These are phyloP conservation scores for Malurus melanocephalus DNA, from an alignment of 2,113 vertebrate genomes.

Conservation along the genomic window DNA sequence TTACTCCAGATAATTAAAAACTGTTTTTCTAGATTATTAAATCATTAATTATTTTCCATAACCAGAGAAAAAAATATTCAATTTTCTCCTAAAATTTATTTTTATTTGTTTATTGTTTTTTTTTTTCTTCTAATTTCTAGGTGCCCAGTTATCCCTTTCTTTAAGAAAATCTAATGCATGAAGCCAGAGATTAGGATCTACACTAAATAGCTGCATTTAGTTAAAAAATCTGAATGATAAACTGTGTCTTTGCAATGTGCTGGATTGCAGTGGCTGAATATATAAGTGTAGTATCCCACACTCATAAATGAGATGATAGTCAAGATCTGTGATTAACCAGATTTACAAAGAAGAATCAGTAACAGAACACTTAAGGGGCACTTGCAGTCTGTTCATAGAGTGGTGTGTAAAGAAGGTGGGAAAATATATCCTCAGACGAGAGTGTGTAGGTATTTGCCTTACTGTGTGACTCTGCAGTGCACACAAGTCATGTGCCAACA, in stretches of 20 bases:
- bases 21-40: neutral
- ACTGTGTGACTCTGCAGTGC: neutral
- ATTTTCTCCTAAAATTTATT: neutral
- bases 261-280: neutral
- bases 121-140: neutral
- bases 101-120: neutral
- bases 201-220: neutral
- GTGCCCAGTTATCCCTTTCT: neutral
- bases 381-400: neutral
- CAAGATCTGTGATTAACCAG: neutral
- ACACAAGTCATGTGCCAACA: neutral
- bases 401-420: neutral
- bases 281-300: neutral
- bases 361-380: neutral
- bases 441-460: neutral
- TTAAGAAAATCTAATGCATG: neutral
- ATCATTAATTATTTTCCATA: neutral
- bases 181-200: neutral
- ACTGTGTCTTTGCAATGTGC: neutral
- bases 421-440: neutral
- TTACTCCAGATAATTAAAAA: neutral
- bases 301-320: neutral
- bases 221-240: neutral
- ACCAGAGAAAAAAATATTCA: neutral
- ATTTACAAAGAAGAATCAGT: neutral